These are phyloP conservation scores for Glyphotaelius pellucidus DNA, from an alignment of 2,888 invertebrate species.

Conservation along the genomic window DNA sequence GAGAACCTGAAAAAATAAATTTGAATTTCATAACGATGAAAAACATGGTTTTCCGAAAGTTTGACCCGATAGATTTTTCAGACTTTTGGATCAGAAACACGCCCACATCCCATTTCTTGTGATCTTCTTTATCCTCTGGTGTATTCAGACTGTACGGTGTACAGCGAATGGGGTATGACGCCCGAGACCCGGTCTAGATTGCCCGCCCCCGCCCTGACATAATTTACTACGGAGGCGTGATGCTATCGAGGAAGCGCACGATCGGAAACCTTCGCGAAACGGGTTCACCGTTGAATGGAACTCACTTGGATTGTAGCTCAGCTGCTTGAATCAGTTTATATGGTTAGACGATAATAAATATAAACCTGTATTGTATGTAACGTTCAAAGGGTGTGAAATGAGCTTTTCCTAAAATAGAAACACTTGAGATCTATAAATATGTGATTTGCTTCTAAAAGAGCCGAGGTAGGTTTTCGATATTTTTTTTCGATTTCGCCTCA, in stretches of 20 bases:
- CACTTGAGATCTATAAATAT: background rate
- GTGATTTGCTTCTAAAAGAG: too few relatives aligned
- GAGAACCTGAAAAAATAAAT: too few relatives aligned
- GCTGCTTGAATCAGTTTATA: background rate
- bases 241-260: slow-evolving; percentile 25
- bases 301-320: background rate
- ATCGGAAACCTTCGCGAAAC: slow-evolving; percentile 8
- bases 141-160: too few relatives aligned
- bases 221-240: slow-evolving; percentile 34
- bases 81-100: too few relatives aligned
- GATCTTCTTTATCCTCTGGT: too few relatives aligned
- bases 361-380: background rate
- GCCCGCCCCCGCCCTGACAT: slow-evolving; percentile 16
- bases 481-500: too few relatives aligned
- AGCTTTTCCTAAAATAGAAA: background rate
- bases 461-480: too few relatives aligned
- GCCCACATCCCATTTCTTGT: too few relatives aligned
- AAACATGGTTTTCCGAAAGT: too few relatives aligned
- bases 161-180: background rate
- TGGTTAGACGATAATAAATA: background rate
- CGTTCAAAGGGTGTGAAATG: background rate
- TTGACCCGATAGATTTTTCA: too few relatives aligned
- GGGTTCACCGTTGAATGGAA: slow-evolving; percentile 11
- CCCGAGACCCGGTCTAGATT: background rate
- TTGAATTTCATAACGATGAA: too few relatives aligned